Conservation (phyloP, 2,888 invertebrate species). For the Drosophila eohydei region DNA sequence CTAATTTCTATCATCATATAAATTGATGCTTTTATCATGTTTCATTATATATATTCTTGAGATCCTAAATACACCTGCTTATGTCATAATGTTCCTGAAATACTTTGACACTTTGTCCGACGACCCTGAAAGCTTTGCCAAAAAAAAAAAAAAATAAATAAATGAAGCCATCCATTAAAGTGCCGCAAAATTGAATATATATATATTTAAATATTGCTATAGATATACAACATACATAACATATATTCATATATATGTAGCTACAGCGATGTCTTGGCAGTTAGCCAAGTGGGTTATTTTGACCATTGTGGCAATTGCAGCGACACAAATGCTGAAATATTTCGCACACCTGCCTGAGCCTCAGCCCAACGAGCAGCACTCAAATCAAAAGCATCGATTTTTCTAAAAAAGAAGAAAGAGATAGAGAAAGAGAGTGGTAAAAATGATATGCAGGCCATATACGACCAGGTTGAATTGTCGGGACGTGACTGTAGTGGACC, state of each 20-base stretch:
- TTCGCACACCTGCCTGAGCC: slow-evolving; percentile 26
- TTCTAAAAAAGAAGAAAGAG: slow-evolving; percentile 20
- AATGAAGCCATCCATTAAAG: neutral
- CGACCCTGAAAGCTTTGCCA: slow-evolving; percentile 58
- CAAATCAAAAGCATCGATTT: slow-evolving; percentile 66
- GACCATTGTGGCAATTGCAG: slow-evolving; percentile 51
- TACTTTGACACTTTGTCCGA: neutral
- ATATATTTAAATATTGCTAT: neutral
- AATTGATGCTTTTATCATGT: neutral
- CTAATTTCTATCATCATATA: too few species aligned
- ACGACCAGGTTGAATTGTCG: slow-evolving; percentile 1
- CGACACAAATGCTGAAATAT: slow-evolving; percentile 11
- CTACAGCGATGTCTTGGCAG: slow-evolving; percentile 45
- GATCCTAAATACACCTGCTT: neutral
- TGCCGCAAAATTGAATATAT: slow-evolving; percentile 6
- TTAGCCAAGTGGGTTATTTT: slow-evolving; percentile 62
- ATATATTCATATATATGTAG: neutral
- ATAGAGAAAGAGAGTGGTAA: too few species aligned
- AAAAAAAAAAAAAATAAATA: slow-evolving; percentile 9
- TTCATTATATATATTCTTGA: neutral
- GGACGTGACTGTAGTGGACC: slow-evolving; percentile 49
- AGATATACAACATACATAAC: neutral
- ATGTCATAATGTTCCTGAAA: slow-evolving; percentile 3
- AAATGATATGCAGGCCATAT: slow-evolving; percentile 8
- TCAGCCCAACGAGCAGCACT: slow-evolving; percentile 20